phyloP scores from a whole-genome alignment of 2,797 vertebrate genomes.

The Squalus acanthias region DNA sequence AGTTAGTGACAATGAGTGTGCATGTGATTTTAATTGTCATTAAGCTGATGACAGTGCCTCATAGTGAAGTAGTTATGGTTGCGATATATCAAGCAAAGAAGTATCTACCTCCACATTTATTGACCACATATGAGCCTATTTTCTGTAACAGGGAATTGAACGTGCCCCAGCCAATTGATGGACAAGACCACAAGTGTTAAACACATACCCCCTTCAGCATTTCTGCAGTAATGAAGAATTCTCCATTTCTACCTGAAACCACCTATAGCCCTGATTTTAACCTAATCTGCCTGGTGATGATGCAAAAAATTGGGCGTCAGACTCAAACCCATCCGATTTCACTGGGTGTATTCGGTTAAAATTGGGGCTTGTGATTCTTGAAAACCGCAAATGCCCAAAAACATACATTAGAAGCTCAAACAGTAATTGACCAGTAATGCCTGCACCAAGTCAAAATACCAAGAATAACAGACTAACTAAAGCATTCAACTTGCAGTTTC shows the following conservation, averaged over 20 bases:
- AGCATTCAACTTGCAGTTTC: no score
- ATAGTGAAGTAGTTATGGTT: background rate
- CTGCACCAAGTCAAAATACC: background rate
- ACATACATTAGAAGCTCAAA: background rate
- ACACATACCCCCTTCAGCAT: background rate
- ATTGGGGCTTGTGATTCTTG: background rate
- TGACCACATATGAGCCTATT: background rate
- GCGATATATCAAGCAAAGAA: background rate
- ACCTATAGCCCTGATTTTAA: background rate
- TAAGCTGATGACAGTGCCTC: background rate
- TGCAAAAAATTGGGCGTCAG: background rate
- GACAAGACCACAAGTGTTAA: background rate
- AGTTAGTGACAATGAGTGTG: background rate
- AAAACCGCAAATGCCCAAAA: background rate
- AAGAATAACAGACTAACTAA: no score
- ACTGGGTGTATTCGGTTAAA: background rate
- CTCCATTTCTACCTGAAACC: background rate
- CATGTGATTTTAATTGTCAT: constrained; percentile 13
- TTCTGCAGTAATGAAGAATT: background rate
- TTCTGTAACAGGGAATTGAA: background rate
- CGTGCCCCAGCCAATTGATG: background rate
- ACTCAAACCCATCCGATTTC: no score
- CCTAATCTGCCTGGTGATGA: no score
- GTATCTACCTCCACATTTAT: background rate
- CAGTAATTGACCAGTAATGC: background rate